Evolutionary conservation across 2,797 vertebrate species (phyloP), one percentile per base, ranked within the genome.

Genomic region (Alosa sapidissima): DNA sequence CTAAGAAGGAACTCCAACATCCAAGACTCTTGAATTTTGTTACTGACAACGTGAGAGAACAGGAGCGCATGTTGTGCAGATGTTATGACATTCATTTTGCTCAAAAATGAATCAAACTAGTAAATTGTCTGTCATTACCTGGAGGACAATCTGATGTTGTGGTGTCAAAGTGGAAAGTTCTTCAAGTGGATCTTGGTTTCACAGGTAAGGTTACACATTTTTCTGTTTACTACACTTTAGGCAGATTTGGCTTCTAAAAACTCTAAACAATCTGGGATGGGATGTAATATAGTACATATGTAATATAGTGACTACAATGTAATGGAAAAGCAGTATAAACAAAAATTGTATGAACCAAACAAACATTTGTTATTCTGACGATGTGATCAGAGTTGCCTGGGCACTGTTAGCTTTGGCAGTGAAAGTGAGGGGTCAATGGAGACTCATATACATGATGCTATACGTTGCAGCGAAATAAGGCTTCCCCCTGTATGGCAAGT

Each of bases 111-210:
- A 19, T 47, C 72, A 78, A 47, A 21, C 36, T 78, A 45, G 72
- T 19, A 78, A 47, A 47, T 45, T 47, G 2, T 24, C 58, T 75
- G 16, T 45, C 16, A 19, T n/a, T 78, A 36, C 5, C 36, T 78
- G 72, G 72, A 78, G 7, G 72, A 78, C 41, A 47, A 36, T 78
- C 41, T 78, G 16, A 78, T 78, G 72, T 47, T 78, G 72, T 78
- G 72, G 41, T 19, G 16, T 19, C 16, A 78, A 41, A 8, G 72
- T 78, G 72, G 72, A 78, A 78, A 21, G 28, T 78, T 78, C 72
- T 78, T 78, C 36, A 78, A 36, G 72, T 47, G 72, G 72, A 78
- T 21, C 41, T 16, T 78, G 41, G 19, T 19, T 45, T 75, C 68
- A 75, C 33, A 78, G 72, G 72, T 78, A 19, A 47, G 21, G 36